Evolutionary conservation across 2,113 vertebrate genomes (phyloP).

Genomic region (Theristicus caerulescens): DNA sequence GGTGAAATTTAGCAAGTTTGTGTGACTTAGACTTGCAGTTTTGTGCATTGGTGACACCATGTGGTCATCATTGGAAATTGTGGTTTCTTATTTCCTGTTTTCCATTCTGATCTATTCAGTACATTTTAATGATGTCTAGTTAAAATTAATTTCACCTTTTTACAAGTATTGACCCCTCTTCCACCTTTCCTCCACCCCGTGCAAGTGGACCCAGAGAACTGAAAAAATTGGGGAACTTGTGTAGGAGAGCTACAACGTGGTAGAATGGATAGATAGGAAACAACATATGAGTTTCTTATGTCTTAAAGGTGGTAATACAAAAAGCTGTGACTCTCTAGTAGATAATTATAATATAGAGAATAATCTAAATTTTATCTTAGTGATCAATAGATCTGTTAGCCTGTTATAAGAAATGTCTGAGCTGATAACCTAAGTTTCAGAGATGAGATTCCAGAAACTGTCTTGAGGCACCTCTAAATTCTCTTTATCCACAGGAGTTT

Average conservation of each 20-base stretch:
- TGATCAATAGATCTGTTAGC: background rate
- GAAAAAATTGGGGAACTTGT: background rate
- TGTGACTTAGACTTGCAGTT: fast-evolving
- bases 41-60: background rate
- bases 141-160: background rate
- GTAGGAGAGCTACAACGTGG: background rate
- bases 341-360: background rate
- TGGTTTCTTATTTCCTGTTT: background rate
- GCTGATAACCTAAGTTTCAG: background rate
- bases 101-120: background rate
- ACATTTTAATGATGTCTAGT: background rate
- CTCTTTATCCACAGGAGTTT: background rate
- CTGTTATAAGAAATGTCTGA: background rate
- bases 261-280: background rate
- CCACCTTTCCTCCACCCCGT: fast-evolving
- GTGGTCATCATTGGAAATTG: background rate
- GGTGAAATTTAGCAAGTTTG: background rate
- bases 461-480: background rate
- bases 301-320: background rate
- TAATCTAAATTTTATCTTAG: background rate
- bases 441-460: background rate
- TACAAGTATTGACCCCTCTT: background rate
- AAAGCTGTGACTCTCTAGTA: background rate
- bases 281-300: background rate
- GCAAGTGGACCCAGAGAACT: background rate